phyloP scores from a whole-genome alignment of 2,888 invertebrate genomes.

The Drosophila mulleri region DNA sequence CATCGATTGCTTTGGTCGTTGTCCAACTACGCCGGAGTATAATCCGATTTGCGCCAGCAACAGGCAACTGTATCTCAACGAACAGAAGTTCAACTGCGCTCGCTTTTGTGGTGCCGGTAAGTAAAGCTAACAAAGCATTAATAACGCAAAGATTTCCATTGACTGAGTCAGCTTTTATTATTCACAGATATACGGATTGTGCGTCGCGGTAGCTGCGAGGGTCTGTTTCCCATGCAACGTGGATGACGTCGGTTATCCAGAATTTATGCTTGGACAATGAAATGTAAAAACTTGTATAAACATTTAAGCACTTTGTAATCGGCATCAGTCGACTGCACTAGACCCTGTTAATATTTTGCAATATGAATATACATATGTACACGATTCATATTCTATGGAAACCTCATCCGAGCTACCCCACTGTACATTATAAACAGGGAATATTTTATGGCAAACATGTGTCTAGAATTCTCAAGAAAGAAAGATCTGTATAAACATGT shows the following conservation, averaged over 20 bases:
- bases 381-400: too few species aligned
- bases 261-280: neutral
- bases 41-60: slow-evolving; percentile 84
- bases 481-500: neutral
- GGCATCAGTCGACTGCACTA: neutral
- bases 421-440: neutral
- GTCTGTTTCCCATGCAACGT: slow-evolving; percentile 78
- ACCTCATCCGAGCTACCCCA: neutral
- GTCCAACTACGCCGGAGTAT: slow-evolving; percentile 83
- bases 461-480: neutral
- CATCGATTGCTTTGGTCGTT: slow-evolving; percentile 75
- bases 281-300: slow-evolving; percentile 3
- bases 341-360: neutral
- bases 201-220: slow-evolving; percentile 79
- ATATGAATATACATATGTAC: too few species aligned
- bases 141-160: neutral
- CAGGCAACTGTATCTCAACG: slow-evolving; percentile 78
- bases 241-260: slow-evolving; percentile 57
- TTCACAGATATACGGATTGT: slow-evolving; percentile 79
- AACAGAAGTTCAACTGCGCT: slow-evolving; percentile 83
- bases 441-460: neutral
- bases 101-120: slow-evolving; percentile 83
- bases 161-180: slow-evolving; percentile 32
- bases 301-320: neutral
- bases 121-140: slow-evolving; percentile 29